These are phyloP conservation scores for Boloria euphrosyne DNA, from an alignment of 2,888 invertebrate genomes.

Conservation along the genomic window DNA sequence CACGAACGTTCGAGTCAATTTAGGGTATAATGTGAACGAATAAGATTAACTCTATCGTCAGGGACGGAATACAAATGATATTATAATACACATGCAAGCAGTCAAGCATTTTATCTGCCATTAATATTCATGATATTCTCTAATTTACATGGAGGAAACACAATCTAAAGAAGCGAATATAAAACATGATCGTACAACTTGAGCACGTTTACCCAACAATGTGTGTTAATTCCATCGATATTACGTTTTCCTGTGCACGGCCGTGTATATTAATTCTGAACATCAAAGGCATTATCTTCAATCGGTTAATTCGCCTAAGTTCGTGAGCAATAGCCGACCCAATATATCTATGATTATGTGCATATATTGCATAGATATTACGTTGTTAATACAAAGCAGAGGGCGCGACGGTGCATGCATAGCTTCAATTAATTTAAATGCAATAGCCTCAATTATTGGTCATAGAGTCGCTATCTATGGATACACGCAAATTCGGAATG, in stretches of 20 bases:
- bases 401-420: conserved; percentile 63
- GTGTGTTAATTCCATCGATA: conserved; percentile 24
- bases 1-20: conserved; percentile 27
- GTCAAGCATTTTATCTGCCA: conserved; percentile 27
- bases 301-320: conserved; percentile 66
- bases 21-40: conserved; percentile 27
- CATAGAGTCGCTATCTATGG: conserved; percentile 55
- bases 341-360: conserved; percentile 58
- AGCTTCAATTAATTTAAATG: conserved; percentile 76
- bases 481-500: conserved; percentile 37
- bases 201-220: conserved; percentile 21
- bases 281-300: conserved; percentile 69
- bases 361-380: conserved; percentile 53
- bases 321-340: conserved; percentile 67
- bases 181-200: conserved; percentile 26
- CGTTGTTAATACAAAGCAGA: conserved; percentile 45
- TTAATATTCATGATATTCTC: conserved; percentile 31
- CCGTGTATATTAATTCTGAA: conserved; percentile 40
- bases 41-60: conserved; percentile 24
- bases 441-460: conserved; percentile 74
- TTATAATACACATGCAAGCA: conserved; percentile 24
- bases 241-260: conserved; percentile 18
- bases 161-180: conserved; percentile 23
- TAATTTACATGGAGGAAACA: conserved; percentile 30
- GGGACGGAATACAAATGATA: conserved; percentile 28